These are phyloP conservation scores for Lagocephalus sceleratus DNA, from an alignment of 2,797 vertebrate species.

Conservation along the genomic window DNA sequence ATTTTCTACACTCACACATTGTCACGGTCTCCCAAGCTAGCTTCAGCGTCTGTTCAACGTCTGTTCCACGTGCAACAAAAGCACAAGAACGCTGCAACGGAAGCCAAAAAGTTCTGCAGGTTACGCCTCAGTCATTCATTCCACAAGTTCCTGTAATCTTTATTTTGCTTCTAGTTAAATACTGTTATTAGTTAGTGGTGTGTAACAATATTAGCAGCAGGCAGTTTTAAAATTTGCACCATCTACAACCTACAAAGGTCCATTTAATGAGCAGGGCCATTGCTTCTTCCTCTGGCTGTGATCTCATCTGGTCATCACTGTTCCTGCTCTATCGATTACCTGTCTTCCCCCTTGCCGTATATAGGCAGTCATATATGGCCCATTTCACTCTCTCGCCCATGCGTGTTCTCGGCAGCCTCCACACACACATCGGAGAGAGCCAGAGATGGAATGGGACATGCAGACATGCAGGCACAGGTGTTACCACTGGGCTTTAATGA, in stretches of 20 bases:
- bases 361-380: conserved; percentile 27
- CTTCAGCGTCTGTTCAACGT: conserved; percentile 35
- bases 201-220: conserved; percentile 21
- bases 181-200: conserved; percentile 18
- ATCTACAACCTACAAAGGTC: conserved; percentile 5
- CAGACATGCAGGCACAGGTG: conserved; percentile 18
- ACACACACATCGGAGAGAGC: conserved; percentile 14
- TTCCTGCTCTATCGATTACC: conserved; percentile 47
- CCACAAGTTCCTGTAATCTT: conserved; percentile 26
- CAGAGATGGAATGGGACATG: conserved; percentile 30
- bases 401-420: conserved; percentile 26
- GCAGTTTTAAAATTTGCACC: conserved; percentile 23
- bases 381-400: conserved; percentile 30
- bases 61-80: conserved; percentile 42
- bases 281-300: neutral
- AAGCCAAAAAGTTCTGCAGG: conserved; percentile 23
- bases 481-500: conserved; percentile 57
- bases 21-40: conserved; percentile 24
- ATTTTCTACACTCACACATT: conserved; percentile 33
- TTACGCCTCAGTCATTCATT: conserved; percentile 38
- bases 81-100: conserved; percentile 9
- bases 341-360: conserved; percentile 26
- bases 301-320: conserved; percentile 14
- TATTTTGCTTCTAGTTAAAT: conserved; percentile 11
- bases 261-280: neutral